Conservation (phyloP, 2,888 invertebrate species). For the Fissipunctia ypsillon region DNA sequence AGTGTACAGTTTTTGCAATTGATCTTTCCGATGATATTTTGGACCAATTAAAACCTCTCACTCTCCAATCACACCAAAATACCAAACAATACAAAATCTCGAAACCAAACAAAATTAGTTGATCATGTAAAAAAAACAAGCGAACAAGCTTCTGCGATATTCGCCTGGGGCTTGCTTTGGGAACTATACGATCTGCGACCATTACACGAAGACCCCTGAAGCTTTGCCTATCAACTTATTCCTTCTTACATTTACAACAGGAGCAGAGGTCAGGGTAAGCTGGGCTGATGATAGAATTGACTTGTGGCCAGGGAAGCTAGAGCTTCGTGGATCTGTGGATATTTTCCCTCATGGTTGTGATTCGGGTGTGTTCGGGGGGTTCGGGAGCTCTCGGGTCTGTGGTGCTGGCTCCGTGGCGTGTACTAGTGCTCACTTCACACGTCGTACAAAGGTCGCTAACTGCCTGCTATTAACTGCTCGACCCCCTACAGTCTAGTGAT, state of each 20-base stretch:
- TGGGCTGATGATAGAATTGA: conserved; percentile 75
- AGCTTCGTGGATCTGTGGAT: conserved; percentile 58
- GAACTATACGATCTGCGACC: conserved; percentile 63
- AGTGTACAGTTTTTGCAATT: not conserved
- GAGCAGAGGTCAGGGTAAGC: conserved; percentile 68
- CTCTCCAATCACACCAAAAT: conserved; percentile 12
- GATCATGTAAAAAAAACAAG: conserved; percentile 65
- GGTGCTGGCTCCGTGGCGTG: conserved; percentile 76
- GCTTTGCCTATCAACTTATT: conserved; percentile 48
- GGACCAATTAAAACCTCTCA: conserved; percentile 23
- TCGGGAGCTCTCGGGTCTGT: conserved; percentile 58
- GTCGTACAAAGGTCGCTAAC: conserved; percentile 89
- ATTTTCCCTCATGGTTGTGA: conserved; percentile 23
- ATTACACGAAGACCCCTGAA: conserved; percentile 61
- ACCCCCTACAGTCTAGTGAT: conserved; percentile 82
- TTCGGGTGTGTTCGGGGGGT: conserved; percentile 49
- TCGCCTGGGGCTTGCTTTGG: conserved; percentile 68
- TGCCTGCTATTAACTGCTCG: conserved; percentile 89
- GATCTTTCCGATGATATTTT: not conserved
- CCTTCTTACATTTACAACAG: conserved; percentile 58
- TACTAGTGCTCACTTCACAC: conserved; percentile 89
- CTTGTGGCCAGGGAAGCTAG: conserved; percentile 69
- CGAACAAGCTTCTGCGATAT: conserved; percentile 65
- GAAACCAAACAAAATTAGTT: conserved; percentile 58
- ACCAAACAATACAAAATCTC: conserved; percentile 38